These are phyloP conservation scores for Hydrotaea cyrtoneurina DNA, from an alignment of 2,888 invertebrate species.

Conservation along the genomic window DNA sequence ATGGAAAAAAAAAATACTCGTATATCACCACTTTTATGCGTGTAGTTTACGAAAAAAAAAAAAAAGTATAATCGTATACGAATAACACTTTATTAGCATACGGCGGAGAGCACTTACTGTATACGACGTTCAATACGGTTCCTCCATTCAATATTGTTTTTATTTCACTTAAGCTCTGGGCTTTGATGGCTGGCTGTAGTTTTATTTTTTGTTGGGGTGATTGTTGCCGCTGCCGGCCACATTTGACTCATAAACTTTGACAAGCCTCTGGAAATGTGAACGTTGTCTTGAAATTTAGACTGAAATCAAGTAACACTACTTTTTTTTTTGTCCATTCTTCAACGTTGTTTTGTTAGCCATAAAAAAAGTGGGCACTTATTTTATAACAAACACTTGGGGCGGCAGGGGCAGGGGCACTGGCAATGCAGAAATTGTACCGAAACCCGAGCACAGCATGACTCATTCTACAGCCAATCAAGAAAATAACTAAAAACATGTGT, in stretches of 20 bases:
- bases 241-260: constrained; percentile 66
- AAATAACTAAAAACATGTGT: background rate
- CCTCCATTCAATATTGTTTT: background rate
- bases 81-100: constrained; percentile 3
- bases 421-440: background rate
- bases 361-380: background rate
- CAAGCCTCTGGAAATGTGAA: constrained; percentile 63
- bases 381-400: background rate
- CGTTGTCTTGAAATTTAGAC: constrained; percentile 24
- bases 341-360: background rate
- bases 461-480: background rate
- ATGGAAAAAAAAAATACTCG: background rate
- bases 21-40: constrained; percentile 14
- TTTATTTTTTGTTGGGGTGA: too few species aligned
- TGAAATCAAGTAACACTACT: constrained; percentile 21
- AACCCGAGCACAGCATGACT: background rate
- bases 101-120: too few species aligned
- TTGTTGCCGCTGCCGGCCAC: background rate
- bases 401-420: background rate
- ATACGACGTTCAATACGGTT: background rate
- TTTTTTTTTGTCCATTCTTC: background rate
- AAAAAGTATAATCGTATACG: background rate
- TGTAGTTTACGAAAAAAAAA: background rate
- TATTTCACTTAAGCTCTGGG: background rate
- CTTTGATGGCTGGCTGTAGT: too few species aligned